Evolutionary conservation across 2,888 invertebrate species (phyloP).

Genomic region (Lasioglossum figueresi): DNA sequence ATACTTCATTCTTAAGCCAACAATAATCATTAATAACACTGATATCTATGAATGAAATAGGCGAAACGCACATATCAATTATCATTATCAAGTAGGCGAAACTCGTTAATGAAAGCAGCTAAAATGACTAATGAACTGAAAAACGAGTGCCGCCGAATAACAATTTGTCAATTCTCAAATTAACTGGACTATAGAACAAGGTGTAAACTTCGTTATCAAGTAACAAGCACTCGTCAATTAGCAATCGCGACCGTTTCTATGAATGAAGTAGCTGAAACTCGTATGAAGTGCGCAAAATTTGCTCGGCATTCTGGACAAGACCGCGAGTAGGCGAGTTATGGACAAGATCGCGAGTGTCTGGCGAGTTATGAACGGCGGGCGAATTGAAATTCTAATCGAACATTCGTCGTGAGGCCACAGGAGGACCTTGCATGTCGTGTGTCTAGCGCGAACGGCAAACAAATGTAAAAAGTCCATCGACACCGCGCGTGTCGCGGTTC

Average conservation of each 20-base stretch:
- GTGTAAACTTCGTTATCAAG: neutral
- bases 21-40: too few species aligned
- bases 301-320: neutral
- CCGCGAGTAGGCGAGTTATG: neutral
- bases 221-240: neutral
- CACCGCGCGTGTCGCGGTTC: slow-evolving; percentile 36
- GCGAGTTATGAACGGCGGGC: neutral
- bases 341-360: neutral
- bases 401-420: neutral
- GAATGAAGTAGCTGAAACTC: neutral
- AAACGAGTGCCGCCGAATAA: neutral
- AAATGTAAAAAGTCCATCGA: slow-evolving; percentile 59
- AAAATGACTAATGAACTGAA: too few species aligned
- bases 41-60: too few species aligned
- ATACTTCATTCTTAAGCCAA: too few species aligned
- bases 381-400: neutral
- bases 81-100: too few species aligned
- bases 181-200: neutral
- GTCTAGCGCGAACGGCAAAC: slow-evolving; percentile 27
- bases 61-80: too few species aligned
- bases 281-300: neutral
- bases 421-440: neutral
- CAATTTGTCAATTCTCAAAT: neutral
- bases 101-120: too few species aligned
- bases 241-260: too few species aligned